Evolutionary conservation across 2,888 invertebrate genomes (phyloP).

Genomic region (Agrilus cyanescens): DNA sequence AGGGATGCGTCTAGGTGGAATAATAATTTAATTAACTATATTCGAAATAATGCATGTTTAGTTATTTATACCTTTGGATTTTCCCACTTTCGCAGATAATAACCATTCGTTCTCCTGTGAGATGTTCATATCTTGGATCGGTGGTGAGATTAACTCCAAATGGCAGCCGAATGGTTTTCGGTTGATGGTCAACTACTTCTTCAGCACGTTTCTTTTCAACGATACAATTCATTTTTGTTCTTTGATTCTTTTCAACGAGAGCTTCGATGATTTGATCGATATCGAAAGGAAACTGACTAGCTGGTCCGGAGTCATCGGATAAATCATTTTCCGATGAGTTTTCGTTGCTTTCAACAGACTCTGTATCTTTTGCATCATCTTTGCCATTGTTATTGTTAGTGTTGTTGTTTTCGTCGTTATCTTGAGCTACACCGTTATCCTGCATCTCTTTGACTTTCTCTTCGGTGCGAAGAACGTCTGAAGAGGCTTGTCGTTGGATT

Average conservation of each 20-base stretch:
- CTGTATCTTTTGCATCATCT: slow-evolving; percentile 41
- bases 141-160: slow-evolving; percentile 58
- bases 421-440: slow-evolving; percentile 26
- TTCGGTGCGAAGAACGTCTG: slow-evolving; percentile 4
- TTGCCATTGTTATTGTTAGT: slow-evolving; percentile 44
- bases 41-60: neutral
- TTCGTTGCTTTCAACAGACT: slow-evolving; percentile 6
- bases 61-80: slow-evolving; percentile 40
- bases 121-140: slow-evolving; percentile 57
- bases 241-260: slow-evolving; percentile 56
- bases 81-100: slow-evolving; percentile 81
- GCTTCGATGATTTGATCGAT: slow-evolving; percentile 72
- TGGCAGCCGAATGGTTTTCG: slow-evolving; percentile 50
- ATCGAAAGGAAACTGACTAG: slow-evolving; percentile 61
- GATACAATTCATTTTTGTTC: slow-evolving; percentile 81
- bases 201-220: slow-evolving; percentile 77
- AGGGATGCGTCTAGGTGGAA: neutral
- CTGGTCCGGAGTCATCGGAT: no score
- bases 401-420: slow-evolving; percentile 15
- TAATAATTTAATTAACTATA: neutral
- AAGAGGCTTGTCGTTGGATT: slow-evolving; percentile 4
- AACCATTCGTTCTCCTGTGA: slow-evolving; percentile 76
- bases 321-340: no score
- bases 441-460: slow-evolving; percentile 27
- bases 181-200: slow-evolving; percentile 67